Percentiles rank a stretch among this genome's conserved stretches.
Conservation (phyloP, 2,113 vertebrate species). For the Catagonus wagneri region DNA sequence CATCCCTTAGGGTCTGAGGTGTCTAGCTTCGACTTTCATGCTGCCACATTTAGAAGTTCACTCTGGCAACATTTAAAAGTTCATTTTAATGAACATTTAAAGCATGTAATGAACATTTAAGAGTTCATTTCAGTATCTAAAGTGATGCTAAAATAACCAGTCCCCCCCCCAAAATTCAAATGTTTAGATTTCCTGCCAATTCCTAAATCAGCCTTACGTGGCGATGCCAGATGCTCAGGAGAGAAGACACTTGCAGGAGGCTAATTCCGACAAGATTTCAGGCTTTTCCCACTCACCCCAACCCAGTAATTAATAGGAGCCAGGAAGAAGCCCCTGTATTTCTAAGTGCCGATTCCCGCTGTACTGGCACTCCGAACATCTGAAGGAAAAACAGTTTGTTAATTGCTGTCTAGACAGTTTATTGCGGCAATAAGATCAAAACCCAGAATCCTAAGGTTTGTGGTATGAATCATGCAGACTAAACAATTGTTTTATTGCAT, state of each 20-base stretch:
- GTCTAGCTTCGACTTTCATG: neutral
- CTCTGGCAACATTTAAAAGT: neutral
- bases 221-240: neutral
- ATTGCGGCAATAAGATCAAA: slow-evolving; percentile 98
- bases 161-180: neutral
- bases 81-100: too few species aligned
- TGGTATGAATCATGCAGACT: slow-evolving; percentile 94
- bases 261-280: slow-evolving; percentile 47
- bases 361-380: slow-evolving; percentile 93
- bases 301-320: slow-evolving; percentile 86
- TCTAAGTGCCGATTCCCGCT: slow-evolving; percentile 80
- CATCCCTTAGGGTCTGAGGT: neutral
- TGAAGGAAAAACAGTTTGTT: slow-evolving; percentile 95
- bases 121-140: neutral
- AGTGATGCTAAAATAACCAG: neutral
- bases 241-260: slow-evolving; percentile 41
- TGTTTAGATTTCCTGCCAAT: neutral
- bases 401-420: slow-evolving; percentile 99
- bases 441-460: slow-evolving; percentile 93
- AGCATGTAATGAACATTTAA: neutral
- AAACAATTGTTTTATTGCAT: slow-evolving; percentile 95
- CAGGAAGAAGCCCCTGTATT: slow-evolving; percentile 81
- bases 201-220: slow-evolving; percentile 17
- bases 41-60: neutral
- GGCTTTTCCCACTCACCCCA: slow-evolving; percentile 69